phyloP scores from a whole-genome alignment of 2,888 invertebrate species.

The Melinaea menophilus region DNA sequence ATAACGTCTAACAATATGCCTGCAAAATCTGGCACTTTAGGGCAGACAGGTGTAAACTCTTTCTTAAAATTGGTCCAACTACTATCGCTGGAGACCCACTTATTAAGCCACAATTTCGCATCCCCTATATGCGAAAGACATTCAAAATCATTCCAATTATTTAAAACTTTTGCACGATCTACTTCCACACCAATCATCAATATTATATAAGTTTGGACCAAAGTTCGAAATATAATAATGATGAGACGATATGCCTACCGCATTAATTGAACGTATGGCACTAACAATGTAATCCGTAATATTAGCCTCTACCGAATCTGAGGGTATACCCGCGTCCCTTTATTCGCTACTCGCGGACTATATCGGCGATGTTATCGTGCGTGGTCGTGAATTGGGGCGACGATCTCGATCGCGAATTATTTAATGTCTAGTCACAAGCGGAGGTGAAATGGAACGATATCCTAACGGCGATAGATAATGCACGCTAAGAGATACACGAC shows the following conservation, averaged over 20 bases:
- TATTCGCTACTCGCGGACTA: not conserved
- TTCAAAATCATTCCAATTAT: not conserved
- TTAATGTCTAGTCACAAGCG: not conserved
- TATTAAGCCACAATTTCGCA: not conserved
- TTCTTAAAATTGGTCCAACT: not conserved
- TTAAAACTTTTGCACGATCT: too few species aligned
- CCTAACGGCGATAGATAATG: not conserved
- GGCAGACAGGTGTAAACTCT: not conserved
- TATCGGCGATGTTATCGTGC: not conserved
- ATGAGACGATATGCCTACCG: not conserved
- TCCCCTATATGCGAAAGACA: not conserved
- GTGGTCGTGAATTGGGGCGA: not conserved
- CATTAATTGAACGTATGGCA: too few species aligned
- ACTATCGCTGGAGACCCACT: not conserved
- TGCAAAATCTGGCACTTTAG: too few species aligned
- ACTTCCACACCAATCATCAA: conserved; percentile 4
- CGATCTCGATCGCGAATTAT: not conserved
- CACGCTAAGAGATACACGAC: too few species aligned
- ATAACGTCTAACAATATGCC: too few species aligned
- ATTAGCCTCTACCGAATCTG: too few species aligned
- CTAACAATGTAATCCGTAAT: too few species aligned
- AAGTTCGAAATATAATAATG: conserved; percentile 3
- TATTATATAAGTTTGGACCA: not conserved
- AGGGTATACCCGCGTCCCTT: not conserved
- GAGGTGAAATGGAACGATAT: not conserved